Base-by-base conservation (phyloP, 35 echinoderm and acorn worm genomes). In the Apostichopus japonicus region DNA sequence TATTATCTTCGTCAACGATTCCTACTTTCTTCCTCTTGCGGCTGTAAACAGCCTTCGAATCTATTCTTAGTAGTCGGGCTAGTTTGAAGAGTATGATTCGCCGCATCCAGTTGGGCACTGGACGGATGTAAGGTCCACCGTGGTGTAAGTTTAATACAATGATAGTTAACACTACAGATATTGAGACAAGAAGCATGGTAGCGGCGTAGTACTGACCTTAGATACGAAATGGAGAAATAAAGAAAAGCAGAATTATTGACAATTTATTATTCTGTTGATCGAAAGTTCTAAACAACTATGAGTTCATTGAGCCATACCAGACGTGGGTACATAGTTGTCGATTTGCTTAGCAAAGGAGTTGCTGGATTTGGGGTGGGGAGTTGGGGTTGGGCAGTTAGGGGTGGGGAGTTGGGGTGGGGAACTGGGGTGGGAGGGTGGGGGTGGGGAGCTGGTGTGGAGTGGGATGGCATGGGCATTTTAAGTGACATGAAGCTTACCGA, bases 121-220 rank as follows among this genome's bases (percentile, higher is more conserved):
- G 93, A 8, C 84, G 87, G 54, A 92, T 88, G 62, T 93, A 87
- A 24, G 97, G 97, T 21, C 97, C 97, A 65, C 97, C 83, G 87
- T 96, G 95, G 55, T 99, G 95, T 6, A 99, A 93, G 71, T 99
- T 99, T 23, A 99, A 56, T 1, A 99, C 95, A 11, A 94, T 92
- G 11, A 99, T 94, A 10, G 95, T 99, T 17, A 99, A 77, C 53
- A 96, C 91, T 27, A 99, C 92, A 27, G 97, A 99, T 14, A 99
- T 79, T 8, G 97, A 99, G 0, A 99, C 95, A 14, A 99, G 89
- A 19, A 99, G 70, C 97, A 99, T 99, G 4, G 97, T 99, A 22
- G 95, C 94, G 10, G 94, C 97, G 72, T 99, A 99, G 75, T 99
- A 99, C 72, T 99, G 95, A 88, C 97, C 97, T 99, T 77, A 5